Conservation (phyloP, 2,888 invertebrate genomes). For the Aphidius colemani region DNA sequence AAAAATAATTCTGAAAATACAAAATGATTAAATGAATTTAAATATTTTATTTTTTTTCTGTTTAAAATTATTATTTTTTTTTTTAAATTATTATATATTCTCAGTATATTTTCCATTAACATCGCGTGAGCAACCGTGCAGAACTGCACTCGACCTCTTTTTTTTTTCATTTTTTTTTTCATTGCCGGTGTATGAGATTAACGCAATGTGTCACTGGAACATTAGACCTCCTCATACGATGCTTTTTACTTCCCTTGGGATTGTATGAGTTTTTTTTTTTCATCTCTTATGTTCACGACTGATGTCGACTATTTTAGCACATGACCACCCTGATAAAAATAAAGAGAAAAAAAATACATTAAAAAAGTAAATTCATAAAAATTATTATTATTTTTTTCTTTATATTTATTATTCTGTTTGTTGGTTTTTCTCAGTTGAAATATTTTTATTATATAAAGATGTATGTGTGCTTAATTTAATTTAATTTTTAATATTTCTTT, state of each 20-base stretch:
- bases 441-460: constrained; percentile 22
- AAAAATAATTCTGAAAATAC: no score
- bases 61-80: no score
- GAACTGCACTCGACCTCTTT: constrained; percentile 41
- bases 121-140: constrained; percentile 16
- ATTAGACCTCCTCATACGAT: constrained; percentile 23
- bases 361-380: constrained; percentile 13
- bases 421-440: background rate
- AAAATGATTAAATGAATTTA: no score
- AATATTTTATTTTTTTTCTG: no score
- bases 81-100: no score
- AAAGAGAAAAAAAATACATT: constrained; percentile 2
- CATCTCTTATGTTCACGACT: constrained; percentile 1
- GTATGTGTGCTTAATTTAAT: constrained; percentile 9
- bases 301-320: background rate
- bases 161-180: constrained; percentile 16
- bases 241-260: background rate
- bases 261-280: constrained; percentile 20
- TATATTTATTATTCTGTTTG: no score
- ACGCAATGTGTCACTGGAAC: constrained; percentile 37
- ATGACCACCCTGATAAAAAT: constrained; percentile 12
- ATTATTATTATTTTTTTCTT: background rate
- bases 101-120: no score
- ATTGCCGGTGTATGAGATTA: constrained; percentile 40
- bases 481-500: constrained; percentile 24